Conservation (phyloP, 2,113 vertebrate species). For the Neomonachus schauinslandi region DNA sequence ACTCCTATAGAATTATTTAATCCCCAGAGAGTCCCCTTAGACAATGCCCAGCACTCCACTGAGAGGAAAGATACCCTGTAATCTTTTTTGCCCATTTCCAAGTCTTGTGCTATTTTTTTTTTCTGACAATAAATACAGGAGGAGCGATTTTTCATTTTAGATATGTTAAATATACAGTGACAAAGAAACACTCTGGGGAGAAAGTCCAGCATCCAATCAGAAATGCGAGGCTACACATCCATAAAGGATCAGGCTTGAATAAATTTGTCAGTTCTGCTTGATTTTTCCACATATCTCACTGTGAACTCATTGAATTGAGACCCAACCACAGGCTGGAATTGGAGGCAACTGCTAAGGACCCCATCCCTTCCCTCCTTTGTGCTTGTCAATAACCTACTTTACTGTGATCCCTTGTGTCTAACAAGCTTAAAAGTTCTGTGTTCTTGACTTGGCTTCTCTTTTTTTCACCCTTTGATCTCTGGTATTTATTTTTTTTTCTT, state of each 20-base stretch:
- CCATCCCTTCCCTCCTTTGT: background rate
- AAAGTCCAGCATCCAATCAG: background rate
- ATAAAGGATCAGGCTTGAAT: background rate
- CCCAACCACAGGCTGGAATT: background rate
- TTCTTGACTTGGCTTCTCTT: background rate
- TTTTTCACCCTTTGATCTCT: background rate
- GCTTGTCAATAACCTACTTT: background rate
- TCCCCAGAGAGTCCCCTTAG: background rate
- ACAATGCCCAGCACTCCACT: background rate
- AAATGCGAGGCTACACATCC: background rate
- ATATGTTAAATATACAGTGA: background rate
- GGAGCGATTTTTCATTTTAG: constrained; percentile 26
- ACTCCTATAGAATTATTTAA: background rate
- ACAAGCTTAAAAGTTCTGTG: background rate
- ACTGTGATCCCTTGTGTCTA: background rate
- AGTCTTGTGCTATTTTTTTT: background rate
- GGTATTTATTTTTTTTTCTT: background rate
- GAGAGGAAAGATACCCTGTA: background rate
- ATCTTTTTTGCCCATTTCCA: constrained; percentile 17
- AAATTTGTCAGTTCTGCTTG: background rate
- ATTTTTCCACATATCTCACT: background rate
- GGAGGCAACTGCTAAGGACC: background rate
- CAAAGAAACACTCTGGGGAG: background rate
- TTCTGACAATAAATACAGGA: background rate
- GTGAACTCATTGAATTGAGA: background rate